Evolutionary conservation across 2,888 invertebrate species (phyloP), one percentile per base, ranked within the genome.

Genomic region (Allophyes oxyacanthae): DNA sequence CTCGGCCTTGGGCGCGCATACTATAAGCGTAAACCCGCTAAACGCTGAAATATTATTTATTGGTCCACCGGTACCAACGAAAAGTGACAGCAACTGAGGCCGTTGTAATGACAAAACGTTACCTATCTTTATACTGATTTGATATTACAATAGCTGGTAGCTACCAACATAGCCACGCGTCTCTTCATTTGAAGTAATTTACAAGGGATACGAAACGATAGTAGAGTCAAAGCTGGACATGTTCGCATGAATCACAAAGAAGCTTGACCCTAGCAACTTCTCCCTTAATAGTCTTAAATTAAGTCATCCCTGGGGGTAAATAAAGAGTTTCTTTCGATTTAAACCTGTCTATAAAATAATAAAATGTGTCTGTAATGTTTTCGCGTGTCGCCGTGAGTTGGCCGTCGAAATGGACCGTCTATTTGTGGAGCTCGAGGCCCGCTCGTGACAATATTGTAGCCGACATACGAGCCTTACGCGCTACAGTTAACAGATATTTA

Each of bases 371-470:
- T 84, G 87, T 83, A 86, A 86, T 88, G 89, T 90, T 90, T 91
- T 92, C 82, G 89, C 87, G 87, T 86, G 87, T 87, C 89, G 84
- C 85, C 81, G 87, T 86, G 88, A 86, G 90, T 83, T 84, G 90
- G 88, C 87, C 84, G 90, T 88, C 86, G 89, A 93, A 92, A 87
- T 92, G 90, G 93, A 89, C 82, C 92, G 84, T 90, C 93, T 94
- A 94, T 94, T 94, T 94, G 89, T 84, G 87, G 88, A 86, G 83
- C 82, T 80, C 90, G 92, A 91, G 92, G 92, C 92, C 92, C 92
- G 92, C 84, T 81, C 88, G 88, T 88, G 92, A 92, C 91, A 92
- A 86, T 90, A 91, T 87, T 84, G 84, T 86, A 87, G 82, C 87
- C 79, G 87, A 87, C 86, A 86, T 83, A 84, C 85, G 85, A 88